Evolutionary conservation across 1,140 invertebrate species (phyloP), one percentile per base, ranked within the genome.

Genomic region (Drosophila malerkotliana): DNA sequence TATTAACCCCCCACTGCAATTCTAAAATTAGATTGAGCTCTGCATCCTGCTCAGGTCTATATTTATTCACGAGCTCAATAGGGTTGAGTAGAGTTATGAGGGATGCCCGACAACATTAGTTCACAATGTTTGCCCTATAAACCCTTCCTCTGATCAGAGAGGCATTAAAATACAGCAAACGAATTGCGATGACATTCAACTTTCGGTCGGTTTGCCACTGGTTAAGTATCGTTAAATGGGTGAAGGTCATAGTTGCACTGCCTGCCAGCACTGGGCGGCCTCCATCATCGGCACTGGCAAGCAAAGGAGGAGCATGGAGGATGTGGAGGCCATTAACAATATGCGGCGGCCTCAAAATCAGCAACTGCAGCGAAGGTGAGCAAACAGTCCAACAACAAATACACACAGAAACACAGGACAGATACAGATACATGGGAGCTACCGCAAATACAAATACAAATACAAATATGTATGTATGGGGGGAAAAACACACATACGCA

Each of bases 171-270:
- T 48, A 48, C 68, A 5, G 26, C 44, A 69, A 69, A 39, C 55
- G 2, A 56, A 56, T 32, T 64, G 60, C 60, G 47, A 61, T 67
- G 68, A 47, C 69, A 60, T 84, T 84, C 60, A 79, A 80, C 81
- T 77, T 67, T 71, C 57, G 69, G 51, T 81, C 57, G 51, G 77
- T 44, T 68, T 80, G 77, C 41, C 64, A 71, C 41, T 71, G 73
- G 47, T 61, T 71, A 75, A 87, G 66, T 63, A 57, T 45, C 78
- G 66, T 61, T 76, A 85, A 87, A 85, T 85, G 78, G 82, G 82
- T 85, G 78, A 85, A 85, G 81, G 81, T 85, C 82, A 87, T 56
- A 24, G 14, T 12, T 37, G 44, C 78, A 58, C 15, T 54, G 66
- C 55, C 54, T 71, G 55, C 61, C 44, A 60, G 21, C 45, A 30